phyloP scores from a whole-genome alignment of 2,113 vertebrate genomes.

The Leucopternis melanops region DNA sequence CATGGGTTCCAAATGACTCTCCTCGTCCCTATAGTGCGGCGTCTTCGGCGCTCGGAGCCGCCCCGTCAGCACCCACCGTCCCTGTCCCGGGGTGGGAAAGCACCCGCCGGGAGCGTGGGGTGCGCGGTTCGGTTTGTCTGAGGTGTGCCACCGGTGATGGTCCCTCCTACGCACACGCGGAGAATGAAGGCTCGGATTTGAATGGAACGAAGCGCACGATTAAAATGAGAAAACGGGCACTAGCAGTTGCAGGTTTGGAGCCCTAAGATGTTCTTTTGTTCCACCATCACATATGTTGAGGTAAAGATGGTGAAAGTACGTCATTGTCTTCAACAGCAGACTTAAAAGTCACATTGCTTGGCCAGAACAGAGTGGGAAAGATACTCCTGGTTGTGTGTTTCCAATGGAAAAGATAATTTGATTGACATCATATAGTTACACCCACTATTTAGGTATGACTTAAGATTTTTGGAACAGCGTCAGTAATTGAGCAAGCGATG shows the following conservation, averaged over 20 bases:
- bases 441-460: neutral
- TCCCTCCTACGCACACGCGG: fast-evolving
- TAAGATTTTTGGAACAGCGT: too few relatives aligned
- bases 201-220: fast-evolving
- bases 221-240: neutral
- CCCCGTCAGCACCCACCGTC: neutral
- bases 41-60: neutral
- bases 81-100: neutral
- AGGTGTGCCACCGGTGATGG: neutral
- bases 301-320: fast-evolving
- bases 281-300: fast-evolving
- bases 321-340: neutral
- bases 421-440: neutral
- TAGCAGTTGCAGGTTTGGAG: fast-evolving
- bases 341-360: neutral
- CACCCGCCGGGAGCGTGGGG: neutral
- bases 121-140: neutral
- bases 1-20: fast-evolving
- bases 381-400: neutral
- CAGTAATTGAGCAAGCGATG: neutral
- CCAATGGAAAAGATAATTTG: neutral
- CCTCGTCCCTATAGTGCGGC: too few relatives aligned
- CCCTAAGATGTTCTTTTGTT: neutral
- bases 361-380: neutral
- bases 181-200: too few relatives aligned